These are phyloP conservation scores for Pomacea maculata DNA, from an alignment of 1,140 invertebrate species.

Conservation along the genomic window DNA sequence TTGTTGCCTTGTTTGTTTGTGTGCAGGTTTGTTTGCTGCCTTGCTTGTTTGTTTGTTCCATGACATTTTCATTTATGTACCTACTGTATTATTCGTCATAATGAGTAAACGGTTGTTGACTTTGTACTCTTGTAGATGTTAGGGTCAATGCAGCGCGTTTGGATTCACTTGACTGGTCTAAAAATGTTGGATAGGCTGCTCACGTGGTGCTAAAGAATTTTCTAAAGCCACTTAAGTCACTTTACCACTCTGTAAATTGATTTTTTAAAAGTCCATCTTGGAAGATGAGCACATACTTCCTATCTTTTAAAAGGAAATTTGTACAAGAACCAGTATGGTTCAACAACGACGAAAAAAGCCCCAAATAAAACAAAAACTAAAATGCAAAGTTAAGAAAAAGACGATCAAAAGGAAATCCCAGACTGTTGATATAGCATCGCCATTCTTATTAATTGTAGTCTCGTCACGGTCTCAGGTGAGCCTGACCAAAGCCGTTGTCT, in stretches of 20 bases:
- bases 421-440: neutral
- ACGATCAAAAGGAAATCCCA: neutral
- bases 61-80: too few species aligned
- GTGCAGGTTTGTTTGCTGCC: too few species aligned
- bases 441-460: neutral
- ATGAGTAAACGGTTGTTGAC: too few species aligned
- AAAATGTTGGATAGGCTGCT: too few species aligned
- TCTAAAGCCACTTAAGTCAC: neutral
- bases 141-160: too few species aligned
- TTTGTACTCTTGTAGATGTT: too few species aligned
- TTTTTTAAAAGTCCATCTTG: neutral
- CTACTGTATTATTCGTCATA: too few species aligned
- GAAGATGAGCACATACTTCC: neutral
- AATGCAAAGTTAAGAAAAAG: neutral
- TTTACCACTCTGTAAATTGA: neutral
- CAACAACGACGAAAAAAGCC: too few species aligned
- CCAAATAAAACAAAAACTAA: neutral
- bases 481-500: slow-evolving; percentile 72
- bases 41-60: too few species aligned
- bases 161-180: too few species aligned
- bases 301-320: neutral
- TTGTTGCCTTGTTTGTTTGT: too few species aligned
- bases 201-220: too few species aligned
- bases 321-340: neutral
- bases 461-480: slow-evolving; percentile 45